Base-by-base conservation (phyloP, 1,140 invertebrate genomes). In the Plodia interpunctella region DNA sequence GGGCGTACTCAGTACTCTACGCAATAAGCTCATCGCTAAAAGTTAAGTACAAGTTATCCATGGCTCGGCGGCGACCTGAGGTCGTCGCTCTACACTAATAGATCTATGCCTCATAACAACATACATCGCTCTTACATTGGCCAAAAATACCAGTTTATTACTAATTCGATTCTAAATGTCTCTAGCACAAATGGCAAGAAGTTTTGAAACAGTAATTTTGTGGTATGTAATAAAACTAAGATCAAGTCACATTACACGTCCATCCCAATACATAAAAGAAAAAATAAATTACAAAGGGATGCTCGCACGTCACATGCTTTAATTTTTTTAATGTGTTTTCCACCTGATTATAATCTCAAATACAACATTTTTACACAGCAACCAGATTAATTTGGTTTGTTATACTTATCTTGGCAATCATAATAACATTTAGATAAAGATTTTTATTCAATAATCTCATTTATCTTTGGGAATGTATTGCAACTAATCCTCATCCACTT, bases 221-320 rank as follows among this genome's bases (percentile, higher is more conserved):
- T 15, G 13, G 5, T 3, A 15, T 38, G 11, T 44, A 4, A 32
- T 32, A 10, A 10, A 50, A 15, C 50, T 52, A 38, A 50, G 25
- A 50, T 32, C 51, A 21, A 49, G 28, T 49, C 17, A 54, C 49
- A 65, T 64, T 60, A 64, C 21, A 25, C 28, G 63, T 59, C 57
- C 55, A 55, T 58, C 56, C 55, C 59, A 61, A 61, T 35, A 25
- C 58, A 35, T 58, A 58, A 61, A 56, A 61, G 57, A 55, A 51
- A 28, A 50, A 59, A 32, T 55, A 52, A 49, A 8, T 8, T 1
- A 5, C 30, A 32, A 32, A 10, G 30, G 11, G 30, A 32, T 32
- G 6, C 21, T n/a, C n/a, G 6, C 21, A 25, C 21, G 21, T 25
- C 21, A 25, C 21, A 6, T 6, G 6, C 21, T 6, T 25, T 25